Conservation (phyloP, 2,113 vertebrate species). For the Coptodon rendalli region DNA sequence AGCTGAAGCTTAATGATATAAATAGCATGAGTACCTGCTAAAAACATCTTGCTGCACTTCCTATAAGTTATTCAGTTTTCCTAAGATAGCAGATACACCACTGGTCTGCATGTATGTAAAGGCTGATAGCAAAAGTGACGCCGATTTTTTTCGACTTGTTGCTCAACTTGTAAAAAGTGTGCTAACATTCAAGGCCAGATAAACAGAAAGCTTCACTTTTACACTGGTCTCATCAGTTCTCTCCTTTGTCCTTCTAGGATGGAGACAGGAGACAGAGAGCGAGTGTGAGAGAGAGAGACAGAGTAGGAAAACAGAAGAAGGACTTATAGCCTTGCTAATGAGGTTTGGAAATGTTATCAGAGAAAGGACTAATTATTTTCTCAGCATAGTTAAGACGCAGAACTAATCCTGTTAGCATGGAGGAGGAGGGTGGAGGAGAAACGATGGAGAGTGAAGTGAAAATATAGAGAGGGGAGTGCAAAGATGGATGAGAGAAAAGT, state of each 20-base stretch:
- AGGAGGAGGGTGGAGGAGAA: background rate
- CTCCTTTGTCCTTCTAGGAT: background rate
- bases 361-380: conserved; percentile 73
- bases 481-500: background rate
- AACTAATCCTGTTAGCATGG: conserved; percentile 69
- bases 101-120: background rate
- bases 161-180: background rate
- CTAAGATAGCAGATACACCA: background rate
- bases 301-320: background rate
- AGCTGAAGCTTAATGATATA: background rate
- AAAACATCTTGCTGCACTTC: background rate
- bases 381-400: conserved; percentile 56
- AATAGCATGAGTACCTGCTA: background rate
- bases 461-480: background rate
- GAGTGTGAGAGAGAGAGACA: background rate
- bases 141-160: background rate
- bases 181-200: background rate
- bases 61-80: background rate
- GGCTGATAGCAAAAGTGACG: background rate
- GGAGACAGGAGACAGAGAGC: background rate
- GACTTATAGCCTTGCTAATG: conserved; percentile 51
- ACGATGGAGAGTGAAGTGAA: background rate
- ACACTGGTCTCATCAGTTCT: background rate
- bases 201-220: background rate
- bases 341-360: conserved; percentile 67